These are phyloP conservation scores for Sus cebifrons DNA, from an alignment of 2,797 vertebrate genomes.

Conservation along the genomic window DNA sequence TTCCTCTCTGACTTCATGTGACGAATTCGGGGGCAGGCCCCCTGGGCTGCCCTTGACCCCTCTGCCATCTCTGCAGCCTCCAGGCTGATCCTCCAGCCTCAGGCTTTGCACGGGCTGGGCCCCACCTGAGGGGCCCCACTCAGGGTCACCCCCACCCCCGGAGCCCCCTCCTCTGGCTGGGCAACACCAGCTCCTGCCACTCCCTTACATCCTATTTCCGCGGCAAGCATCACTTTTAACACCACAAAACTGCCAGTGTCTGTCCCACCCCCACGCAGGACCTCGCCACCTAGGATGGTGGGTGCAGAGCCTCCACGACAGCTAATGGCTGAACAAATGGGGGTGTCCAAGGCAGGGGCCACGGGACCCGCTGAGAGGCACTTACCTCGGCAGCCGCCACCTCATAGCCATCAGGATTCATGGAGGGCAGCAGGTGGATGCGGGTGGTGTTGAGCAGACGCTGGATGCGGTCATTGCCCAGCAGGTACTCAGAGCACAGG, in stretches of 20 bases:
- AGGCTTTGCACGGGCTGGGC: accelerated
- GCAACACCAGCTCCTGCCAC: accelerated
- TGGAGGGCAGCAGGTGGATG: conserved; percentile 97
- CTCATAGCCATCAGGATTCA: conserved; percentile 99
- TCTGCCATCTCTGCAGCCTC: not conserved
- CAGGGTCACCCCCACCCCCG: too few species aligned
- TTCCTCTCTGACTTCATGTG: accelerated
- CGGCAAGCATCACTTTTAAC: accelerated
- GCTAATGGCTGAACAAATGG: accelerated
- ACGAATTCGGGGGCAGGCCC: accelerated
- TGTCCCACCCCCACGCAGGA: not conserved
- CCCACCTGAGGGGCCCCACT: not conserved
- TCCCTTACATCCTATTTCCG: not conserved
- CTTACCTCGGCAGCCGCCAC: conserved; percentile 97
- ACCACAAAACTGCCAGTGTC: accelerated
- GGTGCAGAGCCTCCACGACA: accelerated
- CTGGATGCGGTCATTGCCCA: conserved; percentile 95
- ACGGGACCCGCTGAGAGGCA: accelerated
- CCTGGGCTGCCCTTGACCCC: not conserved
- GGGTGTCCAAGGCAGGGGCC: accelerated
- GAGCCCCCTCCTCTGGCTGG: not conserved
- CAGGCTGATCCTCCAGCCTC: not conserved
- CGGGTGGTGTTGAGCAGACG: conserved; percentile 96
- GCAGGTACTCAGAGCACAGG: conserved; percentile 96
- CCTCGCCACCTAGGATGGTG: accelerated